A percentile compares a stretch with the other conserved stretches of the same genome.
Evolutionary conservation across 2,113 vertebrate species (phyloP).

Genomic region (Psittacula cyanocephala): DNA sequence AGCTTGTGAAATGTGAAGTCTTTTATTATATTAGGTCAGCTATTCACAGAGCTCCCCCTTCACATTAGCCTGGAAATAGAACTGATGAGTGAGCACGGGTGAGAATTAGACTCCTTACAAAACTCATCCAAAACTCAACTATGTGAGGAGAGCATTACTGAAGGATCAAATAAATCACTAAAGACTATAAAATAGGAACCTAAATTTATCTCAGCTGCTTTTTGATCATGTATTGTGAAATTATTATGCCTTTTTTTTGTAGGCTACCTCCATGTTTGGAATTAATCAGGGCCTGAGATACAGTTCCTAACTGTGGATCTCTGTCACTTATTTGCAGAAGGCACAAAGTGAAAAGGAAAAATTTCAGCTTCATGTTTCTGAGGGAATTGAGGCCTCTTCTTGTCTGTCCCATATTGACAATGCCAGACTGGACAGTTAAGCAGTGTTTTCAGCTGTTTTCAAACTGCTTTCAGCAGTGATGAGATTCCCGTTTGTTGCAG

Average conservation of each 20-base stretch:
- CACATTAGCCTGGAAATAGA: slow-evolving; percentile 12
- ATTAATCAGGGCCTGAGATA: not conserved
- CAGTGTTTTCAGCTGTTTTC: not conserved
- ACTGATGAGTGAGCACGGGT: not conserved
- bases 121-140: not conserved
- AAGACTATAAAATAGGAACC: not conserved
- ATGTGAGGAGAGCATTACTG: not conserved
- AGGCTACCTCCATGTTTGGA: not conserved
- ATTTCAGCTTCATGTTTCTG: not conserved
- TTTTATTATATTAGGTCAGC: slow-evolving; percentile 2
- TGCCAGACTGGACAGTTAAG: not conserved
- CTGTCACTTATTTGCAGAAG: not conserved
- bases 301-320: not conserved
- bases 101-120: not conserved
- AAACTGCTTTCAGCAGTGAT: not conserved
- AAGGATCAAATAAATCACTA: not conserved
- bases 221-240: not conserved
- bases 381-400: not conserved
- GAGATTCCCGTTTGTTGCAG: not conserved
- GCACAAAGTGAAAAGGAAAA: not conserved
- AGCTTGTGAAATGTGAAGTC: slow-evolving; percentile 20
- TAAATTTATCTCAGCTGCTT: not conserved
- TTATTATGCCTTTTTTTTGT: not conserved
- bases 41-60: not conserved
- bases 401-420: not conserved